Evolutionary conservation across 2,888 invertebrate species (phyloP).

Genomic region (Holacanthella duospinosa): DNA sequence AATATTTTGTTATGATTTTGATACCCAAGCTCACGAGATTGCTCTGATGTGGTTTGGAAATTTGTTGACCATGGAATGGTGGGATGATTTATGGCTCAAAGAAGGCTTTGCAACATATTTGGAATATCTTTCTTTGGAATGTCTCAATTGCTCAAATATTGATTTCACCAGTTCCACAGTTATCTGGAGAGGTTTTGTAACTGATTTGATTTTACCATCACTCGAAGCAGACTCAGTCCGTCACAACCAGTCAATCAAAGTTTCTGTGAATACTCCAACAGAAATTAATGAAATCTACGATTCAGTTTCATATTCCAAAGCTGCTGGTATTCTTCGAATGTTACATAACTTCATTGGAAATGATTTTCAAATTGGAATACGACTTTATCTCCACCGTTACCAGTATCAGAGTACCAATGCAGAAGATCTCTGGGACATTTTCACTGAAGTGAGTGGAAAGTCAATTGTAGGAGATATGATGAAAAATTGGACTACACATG

Average conservation of each 20-base stretch:
- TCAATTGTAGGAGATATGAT: constrained; percentile 87
- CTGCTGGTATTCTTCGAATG: constrained; percentile 53
- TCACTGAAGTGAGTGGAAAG: constrained; percentile 78
- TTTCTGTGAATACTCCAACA: background rate
- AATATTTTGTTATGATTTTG: background rate
- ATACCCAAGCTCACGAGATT: no score
- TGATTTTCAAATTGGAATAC: constrained; percentile 78
- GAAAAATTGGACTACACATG: constrained; percentile 84
- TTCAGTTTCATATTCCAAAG: background rate
- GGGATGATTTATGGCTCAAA: background rate
- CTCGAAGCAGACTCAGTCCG: background rate
- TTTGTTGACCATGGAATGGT: constrained; percentile 9
- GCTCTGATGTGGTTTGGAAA: no score
- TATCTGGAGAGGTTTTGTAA: constrained; percentile 8
- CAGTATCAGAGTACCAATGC: constrained; percentile 84
- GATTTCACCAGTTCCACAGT: no score
- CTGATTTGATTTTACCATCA: background rate
- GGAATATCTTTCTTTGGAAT: background rate
- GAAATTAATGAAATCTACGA: background rate
- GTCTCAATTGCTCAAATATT: constrained; percentile 62
- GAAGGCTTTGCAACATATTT: background rate
- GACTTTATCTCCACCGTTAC: constrained; percentile 72
- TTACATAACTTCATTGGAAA: constrained; percentile 86
- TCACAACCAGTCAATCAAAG: background rate
- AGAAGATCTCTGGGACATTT: constrained; percentile 81